Evolutionary conservation across 2,113 vertebrate genomes (phyloP).

Genomic region (Sylvietta virens): DNA sequence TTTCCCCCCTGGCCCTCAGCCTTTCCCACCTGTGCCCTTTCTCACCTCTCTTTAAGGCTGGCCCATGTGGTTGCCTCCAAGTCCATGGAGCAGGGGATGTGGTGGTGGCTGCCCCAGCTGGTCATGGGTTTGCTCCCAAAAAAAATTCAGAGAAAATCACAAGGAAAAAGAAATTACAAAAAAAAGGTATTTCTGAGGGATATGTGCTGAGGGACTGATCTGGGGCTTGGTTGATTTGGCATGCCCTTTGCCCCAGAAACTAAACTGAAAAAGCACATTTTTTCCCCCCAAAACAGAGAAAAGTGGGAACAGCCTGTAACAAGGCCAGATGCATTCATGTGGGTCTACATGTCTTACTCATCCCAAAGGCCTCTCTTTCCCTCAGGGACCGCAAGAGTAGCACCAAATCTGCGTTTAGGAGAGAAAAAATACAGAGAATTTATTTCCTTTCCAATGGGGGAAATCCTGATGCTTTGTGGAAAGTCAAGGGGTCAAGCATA

Average conservation of each 20-base stretch:
- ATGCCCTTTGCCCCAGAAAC: not conserved
- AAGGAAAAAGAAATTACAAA: not conserved
- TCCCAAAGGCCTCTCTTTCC: not conserved
- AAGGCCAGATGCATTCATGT: not conserved
- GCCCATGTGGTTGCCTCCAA: accelerated
- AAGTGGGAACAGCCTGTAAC: not conserved
- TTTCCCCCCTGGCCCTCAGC: not conserved
- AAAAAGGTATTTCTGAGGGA: not conserved
- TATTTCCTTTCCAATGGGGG: not conserved
- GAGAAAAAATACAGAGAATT: not conserved
- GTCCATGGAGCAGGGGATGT: not conserved
- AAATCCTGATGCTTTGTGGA: not conserved
- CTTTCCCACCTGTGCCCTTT: not conserved
- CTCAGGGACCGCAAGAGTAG: not conserved
- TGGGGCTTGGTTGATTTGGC: accelerated
- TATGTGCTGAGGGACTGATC: not conserved
- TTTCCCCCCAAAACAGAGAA: not conserved
- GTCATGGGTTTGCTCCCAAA: not conserved
- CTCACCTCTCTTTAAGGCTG: not conserved
- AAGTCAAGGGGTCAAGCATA: not conserved
- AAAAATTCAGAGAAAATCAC: not conserved
- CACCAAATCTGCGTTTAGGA: not conserved
- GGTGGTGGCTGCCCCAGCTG: not conserved
- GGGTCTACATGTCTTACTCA: not conserved
- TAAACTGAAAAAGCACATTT: not conserved